These are phyloP conservation scores for Amphipoea lucens DNA, from an alignment of 2,888 invertebrate species.

Conservation along the genomic window DNA sequence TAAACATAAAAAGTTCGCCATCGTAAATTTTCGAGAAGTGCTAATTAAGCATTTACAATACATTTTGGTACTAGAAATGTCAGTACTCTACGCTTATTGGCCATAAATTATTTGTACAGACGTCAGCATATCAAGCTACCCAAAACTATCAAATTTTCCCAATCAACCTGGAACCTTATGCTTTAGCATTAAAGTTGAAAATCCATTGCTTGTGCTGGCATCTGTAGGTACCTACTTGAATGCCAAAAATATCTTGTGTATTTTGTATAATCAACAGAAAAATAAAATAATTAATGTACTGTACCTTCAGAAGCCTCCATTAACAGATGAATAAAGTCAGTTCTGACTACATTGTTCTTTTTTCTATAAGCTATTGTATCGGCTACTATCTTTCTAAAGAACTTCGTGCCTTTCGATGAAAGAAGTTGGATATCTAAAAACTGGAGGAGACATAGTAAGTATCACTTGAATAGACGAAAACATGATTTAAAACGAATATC, in stretches of 20 bases:
- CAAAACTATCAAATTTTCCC: no score
- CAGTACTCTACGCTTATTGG: not conserved
- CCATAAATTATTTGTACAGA: not conserved
- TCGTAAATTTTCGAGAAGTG: no score
- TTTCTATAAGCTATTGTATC: constrained; percentile 81
- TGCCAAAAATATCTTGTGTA: not conserved
- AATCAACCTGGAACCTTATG: no score
- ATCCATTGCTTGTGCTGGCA: no score
- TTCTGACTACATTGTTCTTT: constrained; percentile 82
- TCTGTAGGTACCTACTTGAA: not conserved
- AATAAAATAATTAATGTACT: not conserved
- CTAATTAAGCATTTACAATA: not conserved
- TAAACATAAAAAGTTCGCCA: not conserved
- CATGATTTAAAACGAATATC: not conserved
- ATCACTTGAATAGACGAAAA: not conserved
- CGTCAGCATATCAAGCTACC: no score
- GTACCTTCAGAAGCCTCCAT: constrained; percentile 80
- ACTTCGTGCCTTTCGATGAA: constrained; percentile 57
- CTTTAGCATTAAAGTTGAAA: no score
- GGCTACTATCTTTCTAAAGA: constrained; percentile 71
- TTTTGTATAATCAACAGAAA: not conserved
- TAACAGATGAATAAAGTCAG: constrained; percentile 89
- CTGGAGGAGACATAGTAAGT: not conserved
- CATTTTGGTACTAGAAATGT: not conserved
- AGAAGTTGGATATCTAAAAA: constrained; percentile 65